These are phyloP conservation scores for Brachionus asplanchnoidis DNA, from an alignment of 1,140 invertebrate genomes.

Conservation along the genomic window DNA sequence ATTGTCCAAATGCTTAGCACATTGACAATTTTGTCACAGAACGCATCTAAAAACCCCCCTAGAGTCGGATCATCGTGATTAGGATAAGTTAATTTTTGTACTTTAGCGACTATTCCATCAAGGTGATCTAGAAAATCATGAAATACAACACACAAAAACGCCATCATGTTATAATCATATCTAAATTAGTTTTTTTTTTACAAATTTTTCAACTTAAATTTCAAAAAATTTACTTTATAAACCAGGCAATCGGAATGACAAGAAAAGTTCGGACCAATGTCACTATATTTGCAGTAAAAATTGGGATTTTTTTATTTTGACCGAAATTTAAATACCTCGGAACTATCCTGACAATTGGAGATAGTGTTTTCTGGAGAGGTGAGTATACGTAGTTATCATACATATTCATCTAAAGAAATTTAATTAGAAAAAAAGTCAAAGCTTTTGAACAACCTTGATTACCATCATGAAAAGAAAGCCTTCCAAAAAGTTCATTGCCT, in stretches of 20 bases:
- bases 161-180: constrained; percentile 45
- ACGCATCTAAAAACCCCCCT: constrained; percentile 51
- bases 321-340: constrained; percentile 26
- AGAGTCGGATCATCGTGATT: constrained; percentile 48
- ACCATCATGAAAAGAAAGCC: not conserved
- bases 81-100: constrained; percentile 46
- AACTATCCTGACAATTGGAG: not conserved
- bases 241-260: constrained; percentile 47
- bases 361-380: constrained; percentile 17
- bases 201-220: not conserved
- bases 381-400: constrained; percentile 40
- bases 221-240: constrained; percentile 46
- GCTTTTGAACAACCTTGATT: not conserved
- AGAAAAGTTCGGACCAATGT: constrained; percentile 47
- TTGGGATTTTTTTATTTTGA: not conserved
- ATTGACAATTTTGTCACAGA: constrained; percentile 53
- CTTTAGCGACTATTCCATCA: constrained; percentile 51
- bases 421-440: not conserved
- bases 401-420: not conserved
- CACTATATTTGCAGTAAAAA: constrained; percentile 49
- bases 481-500: not conserved
- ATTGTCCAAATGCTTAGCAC: constrained; percentile 50
- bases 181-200: constrained; percentile 41
- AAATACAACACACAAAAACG: constrained; percentile 46
- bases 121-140: constrained; percentile 51